Evolutionary conservation across 2,797 vertebrate species (phyloP).

Genomic region (Glyptemys insculpta): DNA sequence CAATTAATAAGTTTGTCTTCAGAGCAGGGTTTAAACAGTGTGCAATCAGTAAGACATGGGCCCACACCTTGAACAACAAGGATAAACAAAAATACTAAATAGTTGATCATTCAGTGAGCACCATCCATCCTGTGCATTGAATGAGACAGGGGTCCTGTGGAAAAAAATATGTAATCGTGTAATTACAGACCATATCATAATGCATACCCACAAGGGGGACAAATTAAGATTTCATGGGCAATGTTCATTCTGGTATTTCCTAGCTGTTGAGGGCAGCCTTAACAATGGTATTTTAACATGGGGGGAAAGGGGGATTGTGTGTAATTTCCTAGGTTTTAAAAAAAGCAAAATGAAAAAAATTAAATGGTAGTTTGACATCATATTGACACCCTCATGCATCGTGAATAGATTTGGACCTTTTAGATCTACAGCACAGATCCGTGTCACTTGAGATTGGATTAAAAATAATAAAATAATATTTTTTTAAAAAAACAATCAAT

Average conservation of each 20-base stretch:
- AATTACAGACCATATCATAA: background rate
- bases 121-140: background rate
- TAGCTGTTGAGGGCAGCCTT: background rate
- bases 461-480: too few species aligned
- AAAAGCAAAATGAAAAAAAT: background rate
- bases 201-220: background rate
- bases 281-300: background rate
- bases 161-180: background rate
- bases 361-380: background rate
- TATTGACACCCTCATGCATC: background rate
- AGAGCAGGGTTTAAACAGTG: too few species aligned
- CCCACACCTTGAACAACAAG: too few species aligned
- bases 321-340: too few species aligned
- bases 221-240: background rate
- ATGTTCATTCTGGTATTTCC: background rate
- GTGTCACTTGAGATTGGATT: background rate
- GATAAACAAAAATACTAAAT: too few species aligned
- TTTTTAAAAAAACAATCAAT: background rate
- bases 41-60: too few species aligned
- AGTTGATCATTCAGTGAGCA: too few species aligned
- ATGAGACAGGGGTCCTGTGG: background rate
- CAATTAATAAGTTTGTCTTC: too few species aligned
- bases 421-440: background rate
- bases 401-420: background rate
- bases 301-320: background rate